Evolutionary conservation across 2,113 vertebrate species (phyloP).

Genomic region (Xenopus laevis): DNA sequence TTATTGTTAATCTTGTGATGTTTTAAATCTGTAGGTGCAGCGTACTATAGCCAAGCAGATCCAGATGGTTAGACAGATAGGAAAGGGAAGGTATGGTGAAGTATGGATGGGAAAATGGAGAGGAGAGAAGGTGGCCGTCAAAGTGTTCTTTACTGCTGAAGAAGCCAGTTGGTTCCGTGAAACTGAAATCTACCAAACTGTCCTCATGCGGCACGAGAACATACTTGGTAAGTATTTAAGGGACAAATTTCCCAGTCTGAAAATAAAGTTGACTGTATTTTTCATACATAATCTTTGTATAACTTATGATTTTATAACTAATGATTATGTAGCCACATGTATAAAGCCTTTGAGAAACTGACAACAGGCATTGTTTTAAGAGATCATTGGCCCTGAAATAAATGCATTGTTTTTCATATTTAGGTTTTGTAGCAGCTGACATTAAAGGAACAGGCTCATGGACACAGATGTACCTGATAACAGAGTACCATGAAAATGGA

Average conservation of each 20-base stretch:
- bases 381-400: no score
- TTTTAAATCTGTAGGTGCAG: slow-evolving; percentile 75
- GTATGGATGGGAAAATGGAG: slow-evolving; percentile 98
- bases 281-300: no score
- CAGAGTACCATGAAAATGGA: slow-evolving; percentile 92
- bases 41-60: slow-evolving; percentile 97
- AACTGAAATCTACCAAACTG: slow-evolving; percentile 97
- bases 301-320: no score
- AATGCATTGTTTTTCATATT: no score
- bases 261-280: no score
- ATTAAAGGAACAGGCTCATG: slow-evolving; percentile 94
- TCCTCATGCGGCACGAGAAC: slow-evolving; percentile 96
- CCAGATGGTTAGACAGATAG: slow-evolving; percentile 93
- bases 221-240: slow-evolving; percentile 77
- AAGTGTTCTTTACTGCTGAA: slow-evolving; percentile 95
- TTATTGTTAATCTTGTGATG: neutral
- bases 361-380: no score
- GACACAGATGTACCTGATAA: slow-evolving; percentile 95
- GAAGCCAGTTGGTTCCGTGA: slow-evolving; percentile 97
- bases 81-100: slow-evolving; percentile 92
- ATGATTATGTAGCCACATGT: no score
- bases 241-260: fast-evolving
- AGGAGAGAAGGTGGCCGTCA: slow-evolving; percentile 95
- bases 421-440: slow-evolving; percentile 97
- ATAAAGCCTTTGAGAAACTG: no score